Percentiles rank a stretch among this genome's conserved stretches.
These are phyloP conservation scores for Eidolon helvum DNA, from an alignment of 2,113 vertebrate genomes.

Conservation along the genomic window DNA sequence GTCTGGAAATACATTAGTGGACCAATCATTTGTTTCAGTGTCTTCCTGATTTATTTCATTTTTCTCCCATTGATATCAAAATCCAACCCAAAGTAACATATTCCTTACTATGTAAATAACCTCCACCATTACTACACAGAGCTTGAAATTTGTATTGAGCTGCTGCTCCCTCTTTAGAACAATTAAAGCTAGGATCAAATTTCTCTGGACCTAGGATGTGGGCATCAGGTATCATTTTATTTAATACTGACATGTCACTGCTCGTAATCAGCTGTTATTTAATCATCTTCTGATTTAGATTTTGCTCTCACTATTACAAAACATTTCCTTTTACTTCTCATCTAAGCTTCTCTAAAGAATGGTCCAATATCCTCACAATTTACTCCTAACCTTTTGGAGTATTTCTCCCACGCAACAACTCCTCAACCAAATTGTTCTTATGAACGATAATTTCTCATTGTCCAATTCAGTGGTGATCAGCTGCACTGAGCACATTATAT, in stretches of 20 bases:
- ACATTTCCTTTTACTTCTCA: not conserved
- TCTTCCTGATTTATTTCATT: conserved; percentile 15
- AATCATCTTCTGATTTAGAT: not conserved
- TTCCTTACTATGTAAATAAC: not conserved
- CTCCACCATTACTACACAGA: not conserved
- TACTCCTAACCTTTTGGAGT: not conserved
- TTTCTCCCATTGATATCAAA: conserved; percentile 9
- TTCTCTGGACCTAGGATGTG: not conserved
- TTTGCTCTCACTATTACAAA: not conserved
- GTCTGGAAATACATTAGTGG: not conserved
- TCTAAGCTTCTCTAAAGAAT: not conserved
- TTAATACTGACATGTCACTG: not conserved
- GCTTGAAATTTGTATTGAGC: not conserved
- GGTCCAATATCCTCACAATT: not conserved
- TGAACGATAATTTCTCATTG: not conserved
- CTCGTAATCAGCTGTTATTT: not conserved
- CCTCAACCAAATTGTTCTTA: not conserved
- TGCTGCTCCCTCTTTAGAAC: not conserved
- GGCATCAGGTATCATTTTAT: not conserved
- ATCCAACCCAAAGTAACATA: not conserved
- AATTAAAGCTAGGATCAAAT: conserved; percentile 16
- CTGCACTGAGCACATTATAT: not conserved
- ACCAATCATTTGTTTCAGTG: not conserved
- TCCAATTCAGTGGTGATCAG: not conserved
- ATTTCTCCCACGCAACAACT: not conserved